Evolutionary conservation across 2,797 vertebrate genomes (phyloP), one percentile per base, ranked within the genome.

Genomic region (Coranthus polyacanthus): DNA sequence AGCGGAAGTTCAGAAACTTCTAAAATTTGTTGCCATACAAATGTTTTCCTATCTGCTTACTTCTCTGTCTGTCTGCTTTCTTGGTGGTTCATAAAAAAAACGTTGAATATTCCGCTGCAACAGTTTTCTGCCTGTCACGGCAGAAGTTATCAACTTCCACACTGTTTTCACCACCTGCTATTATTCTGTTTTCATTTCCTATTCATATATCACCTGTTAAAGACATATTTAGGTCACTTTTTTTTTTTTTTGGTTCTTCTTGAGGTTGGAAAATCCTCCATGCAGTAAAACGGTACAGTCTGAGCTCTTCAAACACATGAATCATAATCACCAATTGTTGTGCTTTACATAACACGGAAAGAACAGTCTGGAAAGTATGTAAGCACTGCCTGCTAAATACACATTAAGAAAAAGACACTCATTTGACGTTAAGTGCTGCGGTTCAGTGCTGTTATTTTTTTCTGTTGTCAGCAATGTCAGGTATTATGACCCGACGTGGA

Each of bases 1-100:
- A 83, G 73, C 67, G 80, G 83, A 86, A 86, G 79, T 64, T 17
- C 37, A 79, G 41, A 80, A 76, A 62, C 45, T 24, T 84, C 41
- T 81, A 59, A 66, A 63, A 72, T 76, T 79, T 64, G 39, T 70
- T n/a, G 17, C 16, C 34, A 18, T 24, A 39, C 4, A 46, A 57
- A 65, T 42, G 13, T 79, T 79, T 84, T 77, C 56, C 52, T 65
- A 26, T 74, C 3, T 41, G 18, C 16, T 39, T 20, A 24, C 18
- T 50, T 20, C 41, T 56, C 51, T 49, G 52, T 56, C 51, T 49
- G 52, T 9, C 47, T 59, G 34, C 6, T 57, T 51, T 59, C 64
- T 26, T 51, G 3, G 22, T 58, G 0, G 3, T 60, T 11, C 20
- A 6, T 22, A 38, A 63, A 16, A 1, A 44, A 16, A 1, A 44